Base-by-base conservation (phyloP, 2,888 invertebrate genomes). In the Volucella inanis region DNA sequence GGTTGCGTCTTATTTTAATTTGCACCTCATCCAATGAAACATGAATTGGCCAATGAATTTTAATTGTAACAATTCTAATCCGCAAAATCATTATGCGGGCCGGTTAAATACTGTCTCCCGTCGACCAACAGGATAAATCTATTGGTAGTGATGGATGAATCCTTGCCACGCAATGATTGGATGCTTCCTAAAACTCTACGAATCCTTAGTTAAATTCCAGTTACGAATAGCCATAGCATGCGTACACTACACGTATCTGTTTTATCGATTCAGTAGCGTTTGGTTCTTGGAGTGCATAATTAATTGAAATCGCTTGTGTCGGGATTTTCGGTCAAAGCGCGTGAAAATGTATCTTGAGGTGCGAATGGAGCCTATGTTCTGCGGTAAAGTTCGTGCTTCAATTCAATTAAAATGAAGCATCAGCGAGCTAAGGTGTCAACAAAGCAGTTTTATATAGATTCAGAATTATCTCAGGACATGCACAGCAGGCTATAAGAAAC, bases 1-100 rank as follows among this genome's bases (percentile, higher is more conserved):
- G 31, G 6, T 6, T 31, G 31, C 4, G 31, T 31, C 31, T 31
- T 6, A 31, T 31, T 31, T 85, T 85, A 85, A 85, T 85, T 85
- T 85, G 81, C 85, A 85, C 85, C 76, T 76, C 85, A 77, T 85
- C 81, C 76, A 68, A 76, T 85, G 43, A 81, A 76, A 81, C 85
- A 85, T 81, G 85, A 77, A 81, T 85, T 85, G 85, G 85, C 81
- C 85, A 85, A 71, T 85, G 85, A 85, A 85, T 85, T 85, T 85
- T 85, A 85, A 85, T 85, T 85, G 85, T 85, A 85, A 81, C 85
- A 85, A 81, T 85, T 85, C 85, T 85, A 85, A 84, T 81, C 68
- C 72, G 72, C 50, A 57, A 76, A 50, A 76, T 85, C 81, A 72
- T 85, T 77, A 81, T 81, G 50, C 41, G 68, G 75, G 31, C 31